A percentile compares a stretch with the other conserved stretches of the same genome.
Conservation (phyloP, 2,888 invertebrate genomes). For the Trichacis sp. region DNA sequence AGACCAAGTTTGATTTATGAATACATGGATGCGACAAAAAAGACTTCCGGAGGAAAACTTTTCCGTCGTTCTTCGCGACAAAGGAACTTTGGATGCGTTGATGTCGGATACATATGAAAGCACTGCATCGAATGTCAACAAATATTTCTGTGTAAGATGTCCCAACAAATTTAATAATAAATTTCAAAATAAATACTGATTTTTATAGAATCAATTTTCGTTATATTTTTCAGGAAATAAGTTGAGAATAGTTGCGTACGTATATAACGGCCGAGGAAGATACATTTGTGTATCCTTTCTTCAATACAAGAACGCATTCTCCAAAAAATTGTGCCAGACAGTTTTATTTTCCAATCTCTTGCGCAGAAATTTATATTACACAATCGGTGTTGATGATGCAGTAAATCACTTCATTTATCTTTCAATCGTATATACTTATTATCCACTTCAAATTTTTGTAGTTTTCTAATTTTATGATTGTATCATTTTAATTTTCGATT, state of each 20-base stretch:
- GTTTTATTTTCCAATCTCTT: too few relatives aligned
- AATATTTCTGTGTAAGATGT: constrained; percentile 77
- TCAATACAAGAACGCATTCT: constrained; percentile 93
- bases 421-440: too few relatives aligned
- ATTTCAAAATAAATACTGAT: too few relatives aligned
- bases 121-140: constrained; percentile 74
- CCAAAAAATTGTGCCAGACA: constrained; percentile 74
- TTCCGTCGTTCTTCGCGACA: constrained; percentile 90
- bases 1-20: constrained; percentile 84
- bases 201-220: too few relatives aligned
- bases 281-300: constrained; percentile 80
- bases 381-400: too few relatives aligned
- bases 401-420: too few relatives aligned
- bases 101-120: constrained; percentile 80
- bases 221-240: constrained; percentile 72
- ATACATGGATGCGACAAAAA: constrained; percentile 89
- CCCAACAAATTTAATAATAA: neutral
- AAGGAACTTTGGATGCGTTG: constrained; percentile 96
- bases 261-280: constrained; percentile 85
- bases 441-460: too few relatives aligned
- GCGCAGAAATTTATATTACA: too few relatives aligned
- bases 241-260: constrained; percentile 75
- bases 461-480: too few relatives aligned
- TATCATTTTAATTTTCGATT: too few relatives aligned
- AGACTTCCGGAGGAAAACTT: constrained; percentile 80